Percentiles rank a stretch among this genome's conserved stretches.
These are phyloP conservation scores for Tragelaphus imberbis DNA, from an alignment of 2,113 vertebrate species.

Conservation along the genomic window DNA sequence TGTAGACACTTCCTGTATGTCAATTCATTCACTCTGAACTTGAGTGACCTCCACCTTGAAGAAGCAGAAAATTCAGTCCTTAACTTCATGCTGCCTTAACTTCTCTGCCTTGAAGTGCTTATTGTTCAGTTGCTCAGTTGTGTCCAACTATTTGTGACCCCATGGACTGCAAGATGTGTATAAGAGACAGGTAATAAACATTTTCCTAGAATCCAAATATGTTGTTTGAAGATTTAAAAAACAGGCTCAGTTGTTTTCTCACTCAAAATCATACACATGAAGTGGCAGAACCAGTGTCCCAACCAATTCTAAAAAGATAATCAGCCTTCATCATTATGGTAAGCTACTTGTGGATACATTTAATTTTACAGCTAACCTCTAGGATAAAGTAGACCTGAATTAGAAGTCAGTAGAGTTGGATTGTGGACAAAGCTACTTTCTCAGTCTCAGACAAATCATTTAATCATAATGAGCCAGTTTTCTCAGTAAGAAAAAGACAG, in stretches of 20 bases:
- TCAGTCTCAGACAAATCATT: not conserved
- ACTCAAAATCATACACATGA: not conserved
- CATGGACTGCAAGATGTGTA: not conserved
- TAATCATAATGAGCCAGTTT: not conserved
- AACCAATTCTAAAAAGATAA: not conserved
- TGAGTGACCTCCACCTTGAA: not conserved
- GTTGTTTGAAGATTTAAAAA: not conserved
- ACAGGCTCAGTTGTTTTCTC: not conserved
- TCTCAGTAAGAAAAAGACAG: not conserved
- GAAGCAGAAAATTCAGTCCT: not conserved
- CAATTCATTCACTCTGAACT: too few relatives aligned
- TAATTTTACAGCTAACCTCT: not conserved
- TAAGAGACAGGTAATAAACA: too few relatives aligned
- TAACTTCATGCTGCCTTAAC: not conserved
- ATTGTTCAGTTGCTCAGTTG: not conserved
- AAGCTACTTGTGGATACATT: not conserved
- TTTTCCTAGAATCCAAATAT: not conserved
- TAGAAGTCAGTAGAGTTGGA: not conserved
- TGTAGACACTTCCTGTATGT: fast-evolving
- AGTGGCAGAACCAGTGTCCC: not conserved
- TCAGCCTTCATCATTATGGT: not conserved
- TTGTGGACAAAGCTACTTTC: not conserved
- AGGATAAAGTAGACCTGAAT: not conserved
- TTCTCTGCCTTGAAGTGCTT: not conserved
- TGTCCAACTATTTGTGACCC: not conserved